A percentile compares a stretch with the other conserved stretches of the same genome.
Evolutionary conservation across 2,113 vertebrate species (phyloP).

Genomic region (Oceanites oceanicus): DNA sequence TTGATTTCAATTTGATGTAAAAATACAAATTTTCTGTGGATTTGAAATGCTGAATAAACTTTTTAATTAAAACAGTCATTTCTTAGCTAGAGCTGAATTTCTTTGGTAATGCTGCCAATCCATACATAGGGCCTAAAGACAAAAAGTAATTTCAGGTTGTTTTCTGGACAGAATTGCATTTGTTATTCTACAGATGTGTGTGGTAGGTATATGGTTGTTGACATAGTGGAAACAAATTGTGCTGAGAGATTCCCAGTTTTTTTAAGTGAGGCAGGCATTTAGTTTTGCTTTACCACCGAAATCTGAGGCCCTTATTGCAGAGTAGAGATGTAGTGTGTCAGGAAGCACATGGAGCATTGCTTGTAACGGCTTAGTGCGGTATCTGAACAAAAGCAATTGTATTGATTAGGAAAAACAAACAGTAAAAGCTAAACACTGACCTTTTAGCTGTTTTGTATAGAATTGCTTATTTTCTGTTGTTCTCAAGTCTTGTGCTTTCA

Average conservation of each 20-base stretch:
- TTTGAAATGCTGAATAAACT: not conserved
- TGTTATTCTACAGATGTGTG: not conserved
- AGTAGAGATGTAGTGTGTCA: not conserved
- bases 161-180: not conserved
- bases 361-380: not conserved
- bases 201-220: not conserved
- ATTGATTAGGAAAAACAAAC: not conserved
- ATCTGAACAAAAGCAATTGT: not conserved
- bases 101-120: not conserved
- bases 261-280: not conserved
- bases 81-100: not conserved
- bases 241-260: not conserved
- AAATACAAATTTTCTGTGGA: not conserved
- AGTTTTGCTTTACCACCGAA: not conserved
- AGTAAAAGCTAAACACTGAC: not conserved
- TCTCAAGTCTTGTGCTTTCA: not conserved
- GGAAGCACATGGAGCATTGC: not conserved
- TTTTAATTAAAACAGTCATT: not conserved
- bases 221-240: not conserved
- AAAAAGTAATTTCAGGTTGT: not conserved
- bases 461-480: not conserved
- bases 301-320: not conserved
- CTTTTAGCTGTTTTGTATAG: not conserved
- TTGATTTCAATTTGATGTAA: not conserved
- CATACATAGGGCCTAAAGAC: not conserved